These are phyloP conservation scores for Smutsia gigantea DNA, from an alignment of 2,797 vertebrate genomes.

Conservation along the genomic window DNA sequence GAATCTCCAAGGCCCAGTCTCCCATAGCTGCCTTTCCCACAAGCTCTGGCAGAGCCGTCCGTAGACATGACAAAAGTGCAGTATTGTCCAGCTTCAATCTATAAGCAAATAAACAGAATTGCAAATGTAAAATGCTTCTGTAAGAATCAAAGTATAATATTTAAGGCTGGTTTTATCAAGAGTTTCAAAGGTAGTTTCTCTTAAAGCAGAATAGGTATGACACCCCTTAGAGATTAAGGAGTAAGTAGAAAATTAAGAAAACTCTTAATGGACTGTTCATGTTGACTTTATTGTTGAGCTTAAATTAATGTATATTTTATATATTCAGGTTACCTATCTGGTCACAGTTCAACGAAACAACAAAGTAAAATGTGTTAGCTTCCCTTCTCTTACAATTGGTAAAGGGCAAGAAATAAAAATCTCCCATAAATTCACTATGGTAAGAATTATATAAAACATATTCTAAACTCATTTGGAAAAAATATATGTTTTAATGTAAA, in stretches of 20 bases:
- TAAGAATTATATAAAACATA: neutral
- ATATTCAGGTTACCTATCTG: slow-evolving; percentile 30
- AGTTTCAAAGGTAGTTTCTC: slow-evolving; percentile 50
- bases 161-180: slow-evolving; percentile 49
- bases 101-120: slow-evolving; percentile 62
- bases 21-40: slow-evolving; percentile 92
- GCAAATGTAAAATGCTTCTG: slow-evolving; percentile 57
- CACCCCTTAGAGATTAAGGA: slow-evolving; percentile 3
- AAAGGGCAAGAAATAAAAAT: slow-evolving; percentile 33
- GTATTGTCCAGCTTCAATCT: slow-evolving; percentile 92
- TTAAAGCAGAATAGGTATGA: slow-evolving; percentile 29
- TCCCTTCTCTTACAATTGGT: neutral
- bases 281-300: neutral
- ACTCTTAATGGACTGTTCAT: slow-evolving; percentile 1
- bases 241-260: slow-evolving; percentile 38
- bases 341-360: slow-evolving; percentile 46
- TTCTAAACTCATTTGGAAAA: neutral
- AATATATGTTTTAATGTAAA: slow-evolving; percentile 59
- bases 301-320: slow-evolving; percentile 39
- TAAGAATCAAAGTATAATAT: slow-evolving; percentile 25
- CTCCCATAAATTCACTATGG: slow-evolving; percentile 39
- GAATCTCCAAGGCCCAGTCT: slow-evolving; percentile 90
- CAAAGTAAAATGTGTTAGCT: slow-evolving; percentile 33
- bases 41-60: slow-evolving; percentile 91
- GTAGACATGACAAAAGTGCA: slow-evolving; percentile 92